phyloP scores from a whole-genome alignment of 2,797 vertebrate genomes.

The Lophius americanus region DNA sequence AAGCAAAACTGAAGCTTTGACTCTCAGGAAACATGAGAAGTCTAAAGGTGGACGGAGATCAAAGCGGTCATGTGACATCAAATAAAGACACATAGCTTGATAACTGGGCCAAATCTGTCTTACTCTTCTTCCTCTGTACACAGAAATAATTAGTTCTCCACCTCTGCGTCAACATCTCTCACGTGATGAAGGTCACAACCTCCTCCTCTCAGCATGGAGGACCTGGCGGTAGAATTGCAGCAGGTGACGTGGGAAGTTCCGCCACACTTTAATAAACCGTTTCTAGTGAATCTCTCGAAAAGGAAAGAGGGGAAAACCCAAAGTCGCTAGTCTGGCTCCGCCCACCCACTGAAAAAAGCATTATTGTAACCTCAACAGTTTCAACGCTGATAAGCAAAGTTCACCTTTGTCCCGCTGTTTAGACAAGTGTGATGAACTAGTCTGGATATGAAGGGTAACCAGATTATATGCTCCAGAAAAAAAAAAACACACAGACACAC shows the following conservation, averaged over 20 bases:
- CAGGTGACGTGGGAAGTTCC: background rate
- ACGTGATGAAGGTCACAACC: background rate
- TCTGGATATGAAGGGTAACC: slow-evolving; percentile 32
- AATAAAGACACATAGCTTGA: background rate
- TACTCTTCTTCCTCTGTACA: background rate
- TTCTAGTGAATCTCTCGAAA: too few relatives aligned
- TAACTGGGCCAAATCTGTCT: background rate
- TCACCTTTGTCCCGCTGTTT: slow-evolving; percentile 2
- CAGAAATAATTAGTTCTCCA: background rate
- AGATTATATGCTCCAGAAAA: slow-evolving; percentile 21
- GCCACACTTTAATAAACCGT: background rate
- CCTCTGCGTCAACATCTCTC: background rate
- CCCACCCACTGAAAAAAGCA: too few relatives aligned
- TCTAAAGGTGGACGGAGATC: too few relatives aligned
- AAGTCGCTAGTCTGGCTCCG: background rate
- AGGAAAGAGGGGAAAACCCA: background rate
- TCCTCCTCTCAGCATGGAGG: background rate
- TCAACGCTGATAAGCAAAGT: slow-evolving; percentile 9
- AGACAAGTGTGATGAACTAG: slow-evolving; percentile 3
- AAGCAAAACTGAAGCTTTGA: too few relatives aligned
- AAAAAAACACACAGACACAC: slow-evolving; percentile 20
- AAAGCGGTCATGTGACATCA: too few relatives aligned
- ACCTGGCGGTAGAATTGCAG: background rate
- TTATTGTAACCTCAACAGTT: background rate
- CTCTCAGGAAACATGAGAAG: too few relatives aligned